These are phyloP conservation scores for Bombus ignitus DNA, from an alignment of 1,140 invertebrate genomes.

Conservation along the genomic window DNA sequence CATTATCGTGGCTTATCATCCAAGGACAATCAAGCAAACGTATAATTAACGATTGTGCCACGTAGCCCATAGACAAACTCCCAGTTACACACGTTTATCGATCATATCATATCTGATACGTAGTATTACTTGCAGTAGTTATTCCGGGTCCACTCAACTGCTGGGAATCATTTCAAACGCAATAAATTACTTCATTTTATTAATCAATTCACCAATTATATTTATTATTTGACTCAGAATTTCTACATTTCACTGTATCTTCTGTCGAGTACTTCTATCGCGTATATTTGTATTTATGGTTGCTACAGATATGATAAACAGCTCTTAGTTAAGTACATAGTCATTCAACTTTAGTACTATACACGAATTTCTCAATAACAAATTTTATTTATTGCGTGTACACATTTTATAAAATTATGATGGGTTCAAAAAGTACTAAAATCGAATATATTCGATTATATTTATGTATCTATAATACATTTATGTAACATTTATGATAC, in stretches of 20 bases:
- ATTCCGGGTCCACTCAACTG: slow-evolving; percentile 36
- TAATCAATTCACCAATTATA: neutral
- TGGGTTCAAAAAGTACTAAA: neutral
- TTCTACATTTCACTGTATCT: too few relatives aligned
- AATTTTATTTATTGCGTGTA: neutral
- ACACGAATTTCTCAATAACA: neutral
- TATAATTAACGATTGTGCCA: slow-evolving; percentile 53
- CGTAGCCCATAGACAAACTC: slow-evolving; percentile 39
- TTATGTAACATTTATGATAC: too few relatives aligned
- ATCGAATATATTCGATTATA: neutral
- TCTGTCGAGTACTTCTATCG: too few relatives aligned
- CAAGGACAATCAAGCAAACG: slow-evolving; percentile 49
- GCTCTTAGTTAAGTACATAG: too few relatives aligned
- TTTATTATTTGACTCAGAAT: neutral
- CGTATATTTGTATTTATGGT: too few relatives aligned
- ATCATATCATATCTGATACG: slow-evolving; percentile 52
- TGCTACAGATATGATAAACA: too few relatives aligned
- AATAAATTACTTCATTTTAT: slow-evolving; percentile 56
- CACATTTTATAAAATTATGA: neutral
- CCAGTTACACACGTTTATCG: slow-evolving; percentile 44
- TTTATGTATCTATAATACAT: too few relatives aligned
- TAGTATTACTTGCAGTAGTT: slow-evolving; percentile 16
- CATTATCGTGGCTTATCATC: slow-evolving; percentile 44
- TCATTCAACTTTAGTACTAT: neutral
- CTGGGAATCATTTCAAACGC: neutral